Base-by-base conservation (phyloP, 2,888 invertebrate species). In the Polietes domitor region DNA sequence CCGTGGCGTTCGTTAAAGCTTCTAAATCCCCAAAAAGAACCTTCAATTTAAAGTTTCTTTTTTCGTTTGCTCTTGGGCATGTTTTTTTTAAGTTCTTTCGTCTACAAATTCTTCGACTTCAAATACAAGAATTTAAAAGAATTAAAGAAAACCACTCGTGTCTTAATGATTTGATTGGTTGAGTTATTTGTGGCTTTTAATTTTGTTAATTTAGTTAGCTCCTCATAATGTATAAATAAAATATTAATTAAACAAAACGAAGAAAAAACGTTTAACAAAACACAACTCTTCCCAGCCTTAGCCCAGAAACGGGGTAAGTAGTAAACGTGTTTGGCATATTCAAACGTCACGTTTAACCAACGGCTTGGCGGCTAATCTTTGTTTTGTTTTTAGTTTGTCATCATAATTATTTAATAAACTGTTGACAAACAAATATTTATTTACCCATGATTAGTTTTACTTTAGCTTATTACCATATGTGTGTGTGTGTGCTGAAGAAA, bases 331-430 rank as follows among this genome's bases (percentile, higher is more conserved):
- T 19, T 65, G 65, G 65, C 17, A 65, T 65, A 53, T 7, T 17
- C 21, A 41, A 32, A 65, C n/a, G 24, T 19, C 2, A 7, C 9
- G 58, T 28, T n/a, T 55, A 6, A 24, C 2, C 7, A 6, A 24
- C 19, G 1, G 19, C 2, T 41, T 65, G 65, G 65, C 21, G 65
- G 53, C 24, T 17, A 50, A 50, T 50, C 17, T 21, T 65, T 41
- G 41, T 37, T 63, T 32, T 32, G 63, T 32, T 2, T 58, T 58
- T 4, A 21, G 58, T 24, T 43, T 43, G 75, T 75, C 50, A 53
- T 50, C n/a, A 55, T 55, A 58, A 77, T 77, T 77, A 55, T 19
- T 68, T 68, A 17, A 50, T 75, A 63, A 75, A 47, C 10, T 24
- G 68, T 50, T 68, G 68, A 47, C 32, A 65, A 65, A 63, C 63